Conservation (phyloP, 1,140 invertebrate species). For the Orius insidiosus region DNA sequence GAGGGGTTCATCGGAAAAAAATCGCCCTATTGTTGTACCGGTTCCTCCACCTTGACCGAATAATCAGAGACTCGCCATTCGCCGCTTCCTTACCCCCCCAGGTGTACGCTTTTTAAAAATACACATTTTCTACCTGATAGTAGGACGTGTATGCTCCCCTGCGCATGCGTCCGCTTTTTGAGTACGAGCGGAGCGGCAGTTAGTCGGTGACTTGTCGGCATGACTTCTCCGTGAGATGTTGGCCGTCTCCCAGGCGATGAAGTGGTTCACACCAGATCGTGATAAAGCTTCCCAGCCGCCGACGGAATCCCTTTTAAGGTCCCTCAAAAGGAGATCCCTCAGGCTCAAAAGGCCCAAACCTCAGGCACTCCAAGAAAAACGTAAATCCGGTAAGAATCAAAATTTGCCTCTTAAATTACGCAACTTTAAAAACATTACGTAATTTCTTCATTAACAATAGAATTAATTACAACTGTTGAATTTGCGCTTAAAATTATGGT, state of each 20-base stretch:
- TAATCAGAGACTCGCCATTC: too few species aligned
- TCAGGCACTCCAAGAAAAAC: constrained; percentile 39
- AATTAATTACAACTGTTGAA: too few species aligned
- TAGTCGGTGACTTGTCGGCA: neutral
- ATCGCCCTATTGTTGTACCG: too few species aligned
- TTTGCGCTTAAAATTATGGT: too few species aligned
- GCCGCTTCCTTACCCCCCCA: neutral
- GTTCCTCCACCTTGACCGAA: too few species aligned
- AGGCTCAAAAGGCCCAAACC: constrained; percentile 50
- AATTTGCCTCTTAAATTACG: too few species aligned
- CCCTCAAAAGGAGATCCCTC: constrained; percentile 43
- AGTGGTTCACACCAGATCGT: constrained; percentile 19
- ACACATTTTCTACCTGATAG: too few species aligned
- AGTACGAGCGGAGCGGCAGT: neutral
- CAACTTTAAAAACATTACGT: too few species aligned
- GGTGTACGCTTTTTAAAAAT: neutral
- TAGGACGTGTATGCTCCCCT: neutral
- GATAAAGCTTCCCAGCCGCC: constrained; percentile 22
- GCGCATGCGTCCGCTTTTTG: too few species aligned
- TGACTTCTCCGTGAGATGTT: constrained; percentile 1
- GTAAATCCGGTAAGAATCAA: constrained; percentile 48
- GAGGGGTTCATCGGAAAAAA: too few species aligned
- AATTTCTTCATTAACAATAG: too few species aligned
- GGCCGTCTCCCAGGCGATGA: constrained; percentile 13
- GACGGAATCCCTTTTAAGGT: constrained; percentile 46